Evolutionary conservation across 2,113 vertebrate genomes (phyloP).

Genomic region (Damaliscus lunatus): DNA sequence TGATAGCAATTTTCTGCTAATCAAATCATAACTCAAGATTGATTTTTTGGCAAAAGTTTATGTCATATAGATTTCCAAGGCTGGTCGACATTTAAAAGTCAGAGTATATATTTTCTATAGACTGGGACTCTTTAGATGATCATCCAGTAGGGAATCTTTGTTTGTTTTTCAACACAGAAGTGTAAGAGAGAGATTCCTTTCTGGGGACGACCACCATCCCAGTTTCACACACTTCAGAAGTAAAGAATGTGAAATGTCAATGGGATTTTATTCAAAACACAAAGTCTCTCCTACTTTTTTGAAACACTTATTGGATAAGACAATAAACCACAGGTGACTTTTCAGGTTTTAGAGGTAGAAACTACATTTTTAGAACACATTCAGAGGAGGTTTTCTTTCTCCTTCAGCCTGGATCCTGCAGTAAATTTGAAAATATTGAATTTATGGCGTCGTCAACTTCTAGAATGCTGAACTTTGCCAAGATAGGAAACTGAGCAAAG

Average conservation of each 20-base stretch:
- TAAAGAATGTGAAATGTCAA: neutral
- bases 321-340: neutral
- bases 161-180: slow-evolving; percentile 59
- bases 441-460: neutral
- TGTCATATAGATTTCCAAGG: slow-evolving; percentile 88
- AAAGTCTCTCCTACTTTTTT: neutral
- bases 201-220: slow-evolving; percentile 25
- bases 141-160: slow-evolving; percentile 64
- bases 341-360: slow-evolving; percentile 14
- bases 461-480: neutral
- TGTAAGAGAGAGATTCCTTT: slow-evolving; percentile 4
- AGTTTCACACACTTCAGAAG: neutral
- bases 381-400: neutral
- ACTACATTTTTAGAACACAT: neutral
- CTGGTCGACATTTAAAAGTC: slow-evolving; percentile 89
- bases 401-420: neutral
- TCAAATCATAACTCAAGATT: slow-evolving; percentile 93
- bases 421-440: neutral
- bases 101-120: slow-evolving; percentile 81
- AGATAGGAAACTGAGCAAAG: neutral
- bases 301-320: slow-evolving; percentile 16
- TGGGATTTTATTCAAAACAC: neutral
- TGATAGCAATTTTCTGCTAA: slow-evolving; percentile 95
- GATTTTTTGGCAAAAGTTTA: slow-evolving; percentile 93
- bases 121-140: slow-evolving; percentile 61